Evolutionary conservation across 2,113 vertebrate species (phyloP).

Genomic region (Tragelaphus strepsiceros): DNA sequence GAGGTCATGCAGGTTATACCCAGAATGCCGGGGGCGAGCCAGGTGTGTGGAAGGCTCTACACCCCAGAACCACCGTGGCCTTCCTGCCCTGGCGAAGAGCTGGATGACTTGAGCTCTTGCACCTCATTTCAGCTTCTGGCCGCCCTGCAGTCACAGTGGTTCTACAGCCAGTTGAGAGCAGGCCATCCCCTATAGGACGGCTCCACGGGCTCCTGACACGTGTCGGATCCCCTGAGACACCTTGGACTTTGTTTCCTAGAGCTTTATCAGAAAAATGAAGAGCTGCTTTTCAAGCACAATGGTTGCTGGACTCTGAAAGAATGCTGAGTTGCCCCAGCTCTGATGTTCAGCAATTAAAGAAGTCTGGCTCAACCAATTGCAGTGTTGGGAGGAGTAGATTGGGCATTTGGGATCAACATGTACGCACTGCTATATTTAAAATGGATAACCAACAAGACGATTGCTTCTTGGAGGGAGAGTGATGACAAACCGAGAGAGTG

Average conservation of each 20-base stretch:
- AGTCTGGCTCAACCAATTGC: not conserved
- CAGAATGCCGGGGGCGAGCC: rapidly evolving
- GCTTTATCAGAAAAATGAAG: not conserved
- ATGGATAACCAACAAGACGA: not conserved
- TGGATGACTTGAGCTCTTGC: not conserved
- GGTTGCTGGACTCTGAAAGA: not conserved
- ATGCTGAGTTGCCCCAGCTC: not conserved
- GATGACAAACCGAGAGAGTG: not conserved
- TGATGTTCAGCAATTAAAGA: not conserved
- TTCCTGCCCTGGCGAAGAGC: not conserved
- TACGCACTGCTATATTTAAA: not conserved
- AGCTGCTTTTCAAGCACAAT: not conserved
- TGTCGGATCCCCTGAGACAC: not conserved
- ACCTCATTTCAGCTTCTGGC: not conserved
- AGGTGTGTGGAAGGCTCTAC: not conserved
- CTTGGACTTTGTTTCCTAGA: not conserved
- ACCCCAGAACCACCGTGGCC: not conserved
- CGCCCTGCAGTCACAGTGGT: rapidly evolving
- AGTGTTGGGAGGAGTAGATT: not conserved
- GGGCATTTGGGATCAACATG: not conserved
- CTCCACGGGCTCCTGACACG: not conserved
- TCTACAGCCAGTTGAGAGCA: rapidly evolving
- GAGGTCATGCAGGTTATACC: rapidly evolving
- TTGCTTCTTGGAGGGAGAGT: not conserved
- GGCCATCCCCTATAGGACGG: rapidly evolving